These are phyloP conservation scores for Tigriopus japonicus DNA, from an alignment of 1,140 invertebrate species.

Conservation along the genomic window DNA sequence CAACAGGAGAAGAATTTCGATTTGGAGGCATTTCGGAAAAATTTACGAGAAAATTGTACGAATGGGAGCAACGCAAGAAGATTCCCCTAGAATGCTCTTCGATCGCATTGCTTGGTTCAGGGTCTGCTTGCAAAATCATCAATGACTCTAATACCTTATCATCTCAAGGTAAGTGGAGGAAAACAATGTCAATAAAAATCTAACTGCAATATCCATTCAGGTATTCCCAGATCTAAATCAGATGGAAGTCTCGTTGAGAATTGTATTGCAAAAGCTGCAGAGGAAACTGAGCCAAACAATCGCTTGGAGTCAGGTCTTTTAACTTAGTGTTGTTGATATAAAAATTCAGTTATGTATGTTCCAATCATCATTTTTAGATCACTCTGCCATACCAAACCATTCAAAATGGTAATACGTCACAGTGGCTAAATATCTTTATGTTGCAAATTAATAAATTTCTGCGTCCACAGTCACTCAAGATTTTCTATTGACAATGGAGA, in stretches of 20 bases:
- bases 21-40: constrained; percentile 68
- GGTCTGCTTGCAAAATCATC: background rate
- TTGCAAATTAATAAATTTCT: too few species aligned
- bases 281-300: too few species aligned
- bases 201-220: background rate
- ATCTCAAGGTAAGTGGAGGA: background rate
- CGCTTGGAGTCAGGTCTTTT: too few species aligned
- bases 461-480: too few species aligned
- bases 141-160: background rate
- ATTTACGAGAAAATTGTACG: constrained; percentile 67
- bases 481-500: too few species aligned
- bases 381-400: too few species aligned
- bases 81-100: background rate
- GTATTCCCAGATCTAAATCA: background rate
- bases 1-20: constrained; percentile 53
- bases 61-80: constrained; percentile 59
- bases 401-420: too few species aligned
- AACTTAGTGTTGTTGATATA: too few species aligned
- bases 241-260: background rate
- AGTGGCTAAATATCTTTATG: too few species aligned
- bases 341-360: too few species aligned
- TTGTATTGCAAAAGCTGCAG: too few species aligned
- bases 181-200: background rate
- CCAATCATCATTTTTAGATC: too few species aligned
- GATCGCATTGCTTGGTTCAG: background rate